Conservation (phyloP, 1,140 invertebrate genomes). For the Hyphantria cunea region DNA sequence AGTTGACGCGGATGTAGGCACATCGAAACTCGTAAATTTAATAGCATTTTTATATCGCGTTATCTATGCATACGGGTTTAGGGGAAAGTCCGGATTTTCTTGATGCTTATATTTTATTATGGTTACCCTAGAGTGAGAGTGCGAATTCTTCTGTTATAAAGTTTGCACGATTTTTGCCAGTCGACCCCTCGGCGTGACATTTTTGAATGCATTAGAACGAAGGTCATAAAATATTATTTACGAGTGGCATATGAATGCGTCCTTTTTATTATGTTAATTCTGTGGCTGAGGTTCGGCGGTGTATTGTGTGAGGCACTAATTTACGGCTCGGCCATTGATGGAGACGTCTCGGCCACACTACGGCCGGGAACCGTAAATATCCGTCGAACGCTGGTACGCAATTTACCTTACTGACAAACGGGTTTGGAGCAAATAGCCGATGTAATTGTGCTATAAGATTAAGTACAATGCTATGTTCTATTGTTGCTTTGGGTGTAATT, state of each 20-base stretch:
- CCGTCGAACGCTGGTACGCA: conserved; percentile 21
- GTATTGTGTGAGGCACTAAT: conserved; percentile 25
- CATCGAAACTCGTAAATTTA: conserved; percentile 33
- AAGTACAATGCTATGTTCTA: background rate
- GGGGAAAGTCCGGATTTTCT: conserved; percentile 27
- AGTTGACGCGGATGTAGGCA: conserved; percentile 23
- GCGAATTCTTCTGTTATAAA: conserved; percentile 28
- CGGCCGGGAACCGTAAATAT: conserved; percentile 19
- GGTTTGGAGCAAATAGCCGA: conserved; percentile 17
- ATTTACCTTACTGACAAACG: conserved; percentile 27
- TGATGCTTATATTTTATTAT: conserved; percentile 32
- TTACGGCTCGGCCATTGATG: conserved; percentile 26
- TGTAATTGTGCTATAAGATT: conserved; percentile 27
- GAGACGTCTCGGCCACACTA: conserved; percentile 23
- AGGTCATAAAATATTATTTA: conserved; percentile 55
- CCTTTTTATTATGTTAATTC: conserved; percentile 60
- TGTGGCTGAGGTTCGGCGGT: conserved; percentile 28
- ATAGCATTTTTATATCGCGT: conserved; percentile 30
- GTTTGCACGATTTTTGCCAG: conserved; percentile 22
- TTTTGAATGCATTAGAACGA: conserved; percentile 45
- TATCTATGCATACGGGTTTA: conserved; percentile 27
- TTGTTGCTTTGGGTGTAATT: conserved; percentile 5
- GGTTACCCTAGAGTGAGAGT: conserved; percentile 23
- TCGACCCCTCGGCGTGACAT: conserved; percentile 35
- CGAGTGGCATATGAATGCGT: conserved; percentile 42